phyloP scores from a whole-genome alignment of 2,113 vertebrate genomes.

The Leucosticte australis region DNA sequence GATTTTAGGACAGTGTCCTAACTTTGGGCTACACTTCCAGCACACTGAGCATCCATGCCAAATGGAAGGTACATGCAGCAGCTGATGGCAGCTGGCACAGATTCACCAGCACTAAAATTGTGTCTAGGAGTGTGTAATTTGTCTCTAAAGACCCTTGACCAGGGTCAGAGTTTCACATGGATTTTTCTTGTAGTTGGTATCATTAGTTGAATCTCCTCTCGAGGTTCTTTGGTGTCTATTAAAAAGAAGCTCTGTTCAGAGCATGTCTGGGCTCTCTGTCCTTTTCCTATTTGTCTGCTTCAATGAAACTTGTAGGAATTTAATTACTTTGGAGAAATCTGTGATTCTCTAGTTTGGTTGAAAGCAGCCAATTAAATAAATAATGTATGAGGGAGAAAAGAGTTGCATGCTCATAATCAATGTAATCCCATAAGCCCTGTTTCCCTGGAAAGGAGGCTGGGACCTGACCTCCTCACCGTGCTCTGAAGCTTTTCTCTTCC shows the following conservation, averaged over 20 bases:
- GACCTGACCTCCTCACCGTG: neutral
- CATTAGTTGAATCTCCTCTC: neutral
- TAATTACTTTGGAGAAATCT: conserved; percentile 9
- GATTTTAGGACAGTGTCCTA: neutral
- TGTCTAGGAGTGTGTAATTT: neutral
- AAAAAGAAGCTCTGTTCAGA: neutral
- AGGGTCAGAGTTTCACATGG: neutral
- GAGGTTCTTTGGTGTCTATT: neutral
- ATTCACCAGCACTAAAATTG: neutral
- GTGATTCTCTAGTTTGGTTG: neutral
- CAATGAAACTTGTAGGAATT: neutral
- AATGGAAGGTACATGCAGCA: neutral
- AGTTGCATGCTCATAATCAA: neutral
- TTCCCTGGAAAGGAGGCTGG: conserved; percentile 13
- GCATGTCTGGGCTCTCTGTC: neutral
- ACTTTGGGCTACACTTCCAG: neutral
- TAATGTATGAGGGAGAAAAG: conserved; percentile 24
- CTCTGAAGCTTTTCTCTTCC: neutral
- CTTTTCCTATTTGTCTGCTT: conserved; percentile 15
- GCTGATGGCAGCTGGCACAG: neutral
- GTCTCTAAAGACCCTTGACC: neutral
- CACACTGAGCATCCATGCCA: neutral
- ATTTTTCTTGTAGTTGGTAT: neutral
- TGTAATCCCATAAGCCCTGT: neutral
- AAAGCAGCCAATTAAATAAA: conserved; percentile 23